A percentile compares a stretch with the other conserved stretches of the same genome.
Conservation (phyloP, 2,888 invertebrate genomes). For the Papilio demoleus region DNA sequence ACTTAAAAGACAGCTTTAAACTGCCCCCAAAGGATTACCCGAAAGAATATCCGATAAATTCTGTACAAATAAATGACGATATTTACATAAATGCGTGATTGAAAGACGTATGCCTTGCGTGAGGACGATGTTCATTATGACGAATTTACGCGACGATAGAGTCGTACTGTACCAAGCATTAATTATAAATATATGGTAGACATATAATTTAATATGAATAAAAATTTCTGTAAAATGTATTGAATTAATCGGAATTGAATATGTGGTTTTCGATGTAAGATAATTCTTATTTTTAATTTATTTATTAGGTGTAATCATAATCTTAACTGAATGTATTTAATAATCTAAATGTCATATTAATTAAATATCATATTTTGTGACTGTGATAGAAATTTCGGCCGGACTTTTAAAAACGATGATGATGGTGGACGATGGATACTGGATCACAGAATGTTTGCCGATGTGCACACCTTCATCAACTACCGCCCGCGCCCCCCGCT, state of each 20-base stretch:
- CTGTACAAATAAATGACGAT: slow-evolving; percentile 58
- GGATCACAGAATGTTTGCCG: too few species aligned
- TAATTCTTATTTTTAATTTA: neutral
- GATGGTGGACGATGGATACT: too few species aligned
- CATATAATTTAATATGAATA: slow-evolving; percentile 13
- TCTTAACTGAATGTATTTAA: neutral
- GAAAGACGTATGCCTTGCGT: slow-evolving; percentile 26
- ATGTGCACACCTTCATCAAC: too few species aligned
- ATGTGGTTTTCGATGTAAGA: slow-evolving; percentile 13
- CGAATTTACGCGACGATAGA: slow-evolving; percentile 42
- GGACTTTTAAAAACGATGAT: too few species aligned
- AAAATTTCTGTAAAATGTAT: slow-evolving; percentile 16
- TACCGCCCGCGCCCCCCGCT: too few species aligned
- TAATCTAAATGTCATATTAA: neutral
- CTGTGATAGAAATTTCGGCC: slow-evolving; percentile 23
- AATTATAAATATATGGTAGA: slow-evolving; percentile 29
- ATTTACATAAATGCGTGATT: slow-evolving; percentile 76
- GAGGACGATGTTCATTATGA: slow-evolving; percentile 35
- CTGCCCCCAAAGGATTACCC: slow-evolving; percentile 73
- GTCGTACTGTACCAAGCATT: slow-evolving; percentile 43
- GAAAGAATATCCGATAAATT: slow-evolving; percentile 34
- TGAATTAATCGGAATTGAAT: slow-evolving; percentile 14
- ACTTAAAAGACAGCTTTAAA: slow-evolving; percentile 72
- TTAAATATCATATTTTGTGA: neutral
- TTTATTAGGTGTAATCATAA: neutral